Evolutionary conservation across 2,113 vertebrate genomes (phyloP).

Genomic region (Acanthisitta chloris): DNA sequence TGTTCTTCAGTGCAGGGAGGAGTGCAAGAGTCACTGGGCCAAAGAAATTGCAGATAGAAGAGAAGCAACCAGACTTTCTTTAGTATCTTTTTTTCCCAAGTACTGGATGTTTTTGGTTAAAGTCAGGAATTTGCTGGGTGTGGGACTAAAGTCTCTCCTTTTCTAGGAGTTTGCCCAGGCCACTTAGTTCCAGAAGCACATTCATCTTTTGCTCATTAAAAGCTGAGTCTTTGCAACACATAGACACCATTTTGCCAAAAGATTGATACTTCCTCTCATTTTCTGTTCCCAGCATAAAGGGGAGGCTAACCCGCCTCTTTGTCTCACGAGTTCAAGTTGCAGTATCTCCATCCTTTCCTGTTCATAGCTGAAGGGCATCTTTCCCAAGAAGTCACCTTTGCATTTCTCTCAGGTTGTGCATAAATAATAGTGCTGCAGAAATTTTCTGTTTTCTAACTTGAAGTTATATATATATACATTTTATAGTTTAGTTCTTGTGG

Average conservation of each 20-base stretch:
- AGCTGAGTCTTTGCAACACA: not conserved
- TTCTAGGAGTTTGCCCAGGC: no score
- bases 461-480: not conserved
- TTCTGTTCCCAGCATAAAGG: not conserved
- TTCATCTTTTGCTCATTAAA: not conserved
- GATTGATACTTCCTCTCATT: not conserved
- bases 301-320: not conserved
- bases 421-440: not conserved
- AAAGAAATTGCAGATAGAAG: not conserved
- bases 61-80: not conserved
- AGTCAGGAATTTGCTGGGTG: not conserved
- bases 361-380: not conserved
- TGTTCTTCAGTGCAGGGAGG: not conserved
- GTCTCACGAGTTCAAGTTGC: not conserved
- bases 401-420: not conserved
- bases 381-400: not conserved
- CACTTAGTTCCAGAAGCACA: not conserved
- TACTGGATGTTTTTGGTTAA: not conserved
- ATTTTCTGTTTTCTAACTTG: not conserved
- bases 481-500: not conserved
- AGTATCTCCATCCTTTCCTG: not conserved
- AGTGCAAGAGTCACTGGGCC: not conserved
- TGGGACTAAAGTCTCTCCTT: not conserved
- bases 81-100: not conserved
- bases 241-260: not conserved